Base-by-base conservation (phyloP, 1,140 invertebrate species). In the Helicoverpa armigera region DNA sequence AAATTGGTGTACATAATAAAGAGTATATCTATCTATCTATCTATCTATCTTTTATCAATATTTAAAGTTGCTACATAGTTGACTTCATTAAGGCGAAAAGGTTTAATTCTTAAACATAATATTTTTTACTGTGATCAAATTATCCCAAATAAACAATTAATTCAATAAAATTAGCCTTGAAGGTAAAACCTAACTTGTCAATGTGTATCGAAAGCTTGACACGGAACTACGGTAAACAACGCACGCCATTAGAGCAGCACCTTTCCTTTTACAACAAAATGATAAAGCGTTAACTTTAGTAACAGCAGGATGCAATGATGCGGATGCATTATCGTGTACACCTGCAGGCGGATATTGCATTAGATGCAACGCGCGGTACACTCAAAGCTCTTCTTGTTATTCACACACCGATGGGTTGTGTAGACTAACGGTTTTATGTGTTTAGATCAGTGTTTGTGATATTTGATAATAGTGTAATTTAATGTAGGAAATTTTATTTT, bases 311-410 rank as follows among this genome's bases (percentile, higher is more conserved):
- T 83, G 80, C 82, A 88, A 87, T 87, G 88, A 87, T 86, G 85
- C 82, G 82, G 83, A 74, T 81, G 81, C 83, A 90, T 91, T 92
- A 90, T 82, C 81, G 84, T 53, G 83, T 70, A 83, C 88, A 92
- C 91, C 88, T 90, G 87, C 72, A 81, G 70, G 83, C 85, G 90
- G 88, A 91, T 91, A 92, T 92, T 91, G 88, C 85, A 92, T 92
- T 92, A 92, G 89, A 86, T 87, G 83, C 88, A 83, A 60, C 77
- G 75, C 69, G 50, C 60, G 75, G 50, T 76, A 76, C 82, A 75
- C 85, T 91, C 82, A 78, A 65, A 86, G 85, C 86, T 88, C 88
- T 86, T 85, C 83, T 89, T 87, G 87, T 87, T 92, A 89, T 88
- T 86, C 85, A 82, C 76, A 69, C 74, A 85, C 84, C 85, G 80